Base-by-base conservation (phyloP, 2,113 vertebrate genomes). In the Phalacrocorax pelagicus region DNA sequence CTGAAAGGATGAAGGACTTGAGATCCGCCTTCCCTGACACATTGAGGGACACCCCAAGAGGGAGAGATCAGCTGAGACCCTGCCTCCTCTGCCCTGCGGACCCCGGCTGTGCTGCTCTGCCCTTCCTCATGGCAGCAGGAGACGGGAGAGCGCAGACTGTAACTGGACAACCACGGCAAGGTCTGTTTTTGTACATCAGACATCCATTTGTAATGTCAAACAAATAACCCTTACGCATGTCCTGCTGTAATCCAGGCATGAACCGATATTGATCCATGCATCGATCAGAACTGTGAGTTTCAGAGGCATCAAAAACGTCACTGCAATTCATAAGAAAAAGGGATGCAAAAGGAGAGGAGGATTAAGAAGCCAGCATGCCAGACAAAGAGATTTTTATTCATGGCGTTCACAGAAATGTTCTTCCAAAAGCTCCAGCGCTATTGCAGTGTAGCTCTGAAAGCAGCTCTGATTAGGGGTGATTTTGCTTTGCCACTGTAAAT, bases 51-150 rank as follows among this genome's bases (percentile, higher is more conserved):
- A 61, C 18, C 23, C 66, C 4, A 1, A 14, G 38, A 47, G 8
- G 27, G 38, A 38, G 2, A 32, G 34, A 14, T 3, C 51, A 30
- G 36, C 3, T 30, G n/a, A 49, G 82, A 19, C 62, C 22, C 82
- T 7, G 26, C 1, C 4, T 12, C 44, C 71, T 30, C 69, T 20
- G 23, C 59, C 21, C n/a, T 11, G 36, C 59, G 10, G 30, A 24
- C 13, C 46, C 47, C 0, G 1, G 26, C 49, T 26, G 30, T 12
- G 46, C 40, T 16, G 3, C 27, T 10, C 55, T 5, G 17, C 24
- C 59, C 27, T 26, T 44, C 49, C 30, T 40, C 0, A 0, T 1
- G 34, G 47, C 36, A 54, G 46, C 1, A 12, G 49, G 20, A 38
- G 70, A 51, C 46, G 70, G 77, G 46, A 70, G 38, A 74, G 44